Conservation (phyloP, 1,140 invertebrate genomes). For the Drosophila sproati region DNA sequence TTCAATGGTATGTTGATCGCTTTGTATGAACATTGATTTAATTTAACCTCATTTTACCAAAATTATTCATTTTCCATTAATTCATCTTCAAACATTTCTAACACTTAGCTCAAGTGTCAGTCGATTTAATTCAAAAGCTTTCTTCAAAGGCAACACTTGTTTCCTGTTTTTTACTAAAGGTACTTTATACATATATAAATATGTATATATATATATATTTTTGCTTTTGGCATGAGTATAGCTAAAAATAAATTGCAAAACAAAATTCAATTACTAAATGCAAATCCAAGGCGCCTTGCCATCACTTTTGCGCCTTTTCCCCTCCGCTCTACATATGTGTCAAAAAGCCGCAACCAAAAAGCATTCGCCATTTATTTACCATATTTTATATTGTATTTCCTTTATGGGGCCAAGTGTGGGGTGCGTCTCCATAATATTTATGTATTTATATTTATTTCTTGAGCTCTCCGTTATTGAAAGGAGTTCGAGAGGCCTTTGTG, state of each 20-base stretch:
- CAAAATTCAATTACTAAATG: conserved; percentile 81
- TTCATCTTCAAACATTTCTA: background rate
- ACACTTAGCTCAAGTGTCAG: background rate
- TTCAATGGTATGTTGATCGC: no score
- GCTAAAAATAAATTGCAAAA: conserved; percentile 74
- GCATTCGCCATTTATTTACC: conserved; percentile 65
- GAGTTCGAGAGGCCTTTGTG: conserved; percentile 62
- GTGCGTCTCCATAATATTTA: conserved; percentile 68
- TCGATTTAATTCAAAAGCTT: conserved; percentile 13
- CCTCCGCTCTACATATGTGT: conserved; percentile 50
- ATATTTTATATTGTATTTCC: conserved; percentile 60
- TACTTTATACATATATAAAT: conserved; percentile 36
- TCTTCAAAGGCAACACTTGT: conserved; percentile 28
- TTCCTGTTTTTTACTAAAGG: conserved; percentile 29
- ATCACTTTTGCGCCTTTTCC: conserved; percentile 2
- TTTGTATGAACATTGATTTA: no score
- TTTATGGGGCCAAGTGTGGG: conserved; percentile 60
- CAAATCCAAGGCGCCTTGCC: conserved; percentile 61
- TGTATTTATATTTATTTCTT: conserved; percentile 69
- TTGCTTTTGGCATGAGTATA: conserved; percentile 56
- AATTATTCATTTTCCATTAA: background rate
- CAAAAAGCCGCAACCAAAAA: conserved; percentile 65
- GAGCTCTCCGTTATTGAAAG: conserved; percentile 64
- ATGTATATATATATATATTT: conserved; percentile 12
- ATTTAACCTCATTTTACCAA: no score